Evolutionary conservation across 2,797 vertebrate species (phyloP), one percentile per base, ranked within the genome.

Genomic region (Coreius guichenoti): DNA sequence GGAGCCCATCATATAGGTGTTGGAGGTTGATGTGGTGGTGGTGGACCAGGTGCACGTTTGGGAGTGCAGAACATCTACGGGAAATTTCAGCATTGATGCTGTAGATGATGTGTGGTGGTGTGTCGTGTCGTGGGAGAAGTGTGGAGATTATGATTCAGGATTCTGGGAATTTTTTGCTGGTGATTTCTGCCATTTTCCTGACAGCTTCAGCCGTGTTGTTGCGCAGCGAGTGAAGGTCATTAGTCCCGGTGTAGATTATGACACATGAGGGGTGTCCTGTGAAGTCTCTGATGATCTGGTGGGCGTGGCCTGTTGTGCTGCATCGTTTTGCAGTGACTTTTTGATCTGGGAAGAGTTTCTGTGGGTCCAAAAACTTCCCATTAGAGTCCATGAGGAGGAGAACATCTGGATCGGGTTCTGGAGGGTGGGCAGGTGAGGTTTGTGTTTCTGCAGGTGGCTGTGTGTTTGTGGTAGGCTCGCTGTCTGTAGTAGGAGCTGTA

Each of bases 361-460:
- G n/a, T 11, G 29, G 33, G 51, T 84, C 61, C 3, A 68, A 16
- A 2, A 84, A 84, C 9, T 36, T 84, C 26, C 73, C 47, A 17
- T 84, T 84, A 21, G 43, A 68, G 58, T 70, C 67, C 67, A 82
- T 45, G 19, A 58, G 33, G 19, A 74, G 36, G 16, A 78, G 61
- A 49, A 45, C 31, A 29, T 70, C 61, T 54, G 23, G 16, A 23
- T 51, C 65, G 6, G 13, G 29, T 51, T 78, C 31, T 29, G 58
- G 29, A 51, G 61, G 47, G 8, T 14, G 63, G 17, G 23, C 31
- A 69, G 67, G 31, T 36, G 33, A 69, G 21, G 36, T 36, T 12
- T 67, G 65, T 19, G 72, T 33, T 78, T 65, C 76, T 67, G 54
- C 76, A 45, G 33, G 6, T 84, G 49, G 58, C 23, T 80, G 74